These are phyloP conservation scores for Ceratotherium simum DNA, from an alignment of 2,113 vertebrate species.

Conservation along the genomic window DNA sequence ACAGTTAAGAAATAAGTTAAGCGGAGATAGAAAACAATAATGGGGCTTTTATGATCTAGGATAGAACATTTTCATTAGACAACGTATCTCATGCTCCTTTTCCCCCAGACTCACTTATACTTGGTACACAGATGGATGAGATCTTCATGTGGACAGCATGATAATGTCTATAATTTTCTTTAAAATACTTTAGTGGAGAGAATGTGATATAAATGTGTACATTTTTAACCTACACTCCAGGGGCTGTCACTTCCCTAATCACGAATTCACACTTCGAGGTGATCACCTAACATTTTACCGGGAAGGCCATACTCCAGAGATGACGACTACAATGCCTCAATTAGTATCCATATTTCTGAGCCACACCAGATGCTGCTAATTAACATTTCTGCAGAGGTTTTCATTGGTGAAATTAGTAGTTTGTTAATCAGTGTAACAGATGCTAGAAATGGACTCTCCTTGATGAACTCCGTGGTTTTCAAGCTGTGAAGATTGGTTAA, in stretches of 20 bases:
- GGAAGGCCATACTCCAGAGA: not conserved
- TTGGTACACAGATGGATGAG: not conserved
- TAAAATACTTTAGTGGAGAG: not conserved
- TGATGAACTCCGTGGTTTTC: conserved; percentile 8
- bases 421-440: conserved; percentile 52
- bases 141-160: not conserved
- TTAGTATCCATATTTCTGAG: conserved; percentile 32
- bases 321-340: conserved; percentile 3
- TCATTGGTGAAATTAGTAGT: conserved; percentile 47
- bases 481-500: not conserved
- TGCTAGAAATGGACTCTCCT: conserved; percentile 12
- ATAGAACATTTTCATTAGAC: not conserved
- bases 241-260: not conserved
- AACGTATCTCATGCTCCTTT: not conserved
- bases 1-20: not conserved
- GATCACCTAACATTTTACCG: conserved; percentile 31
- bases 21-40: not conserved
- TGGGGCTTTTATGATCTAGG: not conserved
- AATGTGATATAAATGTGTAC: not conserved
- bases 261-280: conserved; percentile 32
- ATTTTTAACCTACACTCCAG: not conserved
- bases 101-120: not conserved
- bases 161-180: not conserved
- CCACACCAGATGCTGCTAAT: conserved; percentile 63
- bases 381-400: conserved; percentile 58